These are phyloP conservation scores for Alexandromys oeconomus DNA, from an alignment of 2,797 vertebrate genomes.

Conservation along the genomic window DNA sequence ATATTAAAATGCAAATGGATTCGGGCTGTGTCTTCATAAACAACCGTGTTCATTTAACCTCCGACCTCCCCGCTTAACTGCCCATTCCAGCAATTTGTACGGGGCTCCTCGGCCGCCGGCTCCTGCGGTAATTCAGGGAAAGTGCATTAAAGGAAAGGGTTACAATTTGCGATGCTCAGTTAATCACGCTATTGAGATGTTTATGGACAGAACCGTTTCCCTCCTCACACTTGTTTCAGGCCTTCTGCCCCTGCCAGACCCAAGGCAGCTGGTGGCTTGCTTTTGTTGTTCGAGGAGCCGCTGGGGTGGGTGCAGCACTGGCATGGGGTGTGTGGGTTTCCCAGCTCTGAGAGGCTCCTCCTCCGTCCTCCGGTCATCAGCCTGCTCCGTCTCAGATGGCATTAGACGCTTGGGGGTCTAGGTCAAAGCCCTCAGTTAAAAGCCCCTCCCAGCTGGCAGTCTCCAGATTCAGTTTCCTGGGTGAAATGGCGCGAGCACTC, in stretches of 20 bases:
- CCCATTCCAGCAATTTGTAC: conserved; percentile 99
- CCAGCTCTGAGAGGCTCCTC: not conserved
- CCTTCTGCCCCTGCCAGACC: conserved; percentile 46
- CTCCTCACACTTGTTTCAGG: conserved; percentile 86
- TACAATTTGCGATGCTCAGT: conserved; percentile 92
- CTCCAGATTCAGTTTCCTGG: not conserved
- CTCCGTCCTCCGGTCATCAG: rapidly evolving
- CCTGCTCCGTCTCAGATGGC: not conserved
- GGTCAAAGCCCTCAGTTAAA: conserved; percentile 62
- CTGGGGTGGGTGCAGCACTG: not conserved
- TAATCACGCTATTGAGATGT: conserved; percentile 92
- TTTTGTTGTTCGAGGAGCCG: conserved; percentile 59
- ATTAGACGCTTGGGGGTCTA: not conserved
- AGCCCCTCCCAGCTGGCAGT: not conserved
- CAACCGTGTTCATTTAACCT: conserved; percentile 99
- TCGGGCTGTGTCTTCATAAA: conserved; percentile 99
- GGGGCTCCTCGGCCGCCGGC: conserved; percentile 88
- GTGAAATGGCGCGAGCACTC: not conserved
- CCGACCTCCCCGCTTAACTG: conserved; percentile 97
- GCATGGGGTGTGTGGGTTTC: not conserved
- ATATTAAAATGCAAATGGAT: conserved; percentile 99
- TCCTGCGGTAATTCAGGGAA: conserved; percentile 85
- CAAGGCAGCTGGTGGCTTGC: not conserved
- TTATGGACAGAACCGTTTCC: conserved; percentile 87
- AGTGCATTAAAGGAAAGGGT: conserved; percentile 89